Evolutionary conservation across 2,888 invertebrate genomes (phyloP), one percentile per base, ranked within the genome.

Genomic region (Cartodere bifasciata): DNA sequence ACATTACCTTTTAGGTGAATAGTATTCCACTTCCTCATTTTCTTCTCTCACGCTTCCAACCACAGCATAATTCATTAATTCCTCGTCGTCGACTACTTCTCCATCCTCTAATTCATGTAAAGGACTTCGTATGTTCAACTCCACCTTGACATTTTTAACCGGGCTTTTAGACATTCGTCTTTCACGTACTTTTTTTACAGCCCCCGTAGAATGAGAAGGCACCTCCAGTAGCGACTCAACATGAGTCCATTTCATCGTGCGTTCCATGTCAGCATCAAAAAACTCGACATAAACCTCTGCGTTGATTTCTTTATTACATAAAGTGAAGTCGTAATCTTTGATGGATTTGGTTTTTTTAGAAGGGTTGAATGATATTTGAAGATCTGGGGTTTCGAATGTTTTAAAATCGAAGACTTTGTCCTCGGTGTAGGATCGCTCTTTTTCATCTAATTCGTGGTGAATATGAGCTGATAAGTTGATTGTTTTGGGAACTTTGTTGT

Each of bases 51-150:
- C 40, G 33, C 38, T 46, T n/a, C 49, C 49, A 23, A 45, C 31
- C 13, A 47, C 27, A 2, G 49, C 50, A 39, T 46, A 50, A 35
- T 48, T 48, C 50, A 51, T 49, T 22, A 49, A 31, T 13, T 48
- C 48, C 23, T 49, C 48, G 16, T 48, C 44, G 7, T 30, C 31
- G 12, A 21, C 1, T 4, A 15, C 29, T 28, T 26, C 21, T 17
- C 28, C 23, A 13, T 26, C 20, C 13, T 36, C 30, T 12, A 31
- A n/a, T 13, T 25, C 25, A 17, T 33, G 15, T 28, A 34, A 24
- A 23, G 31, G 23, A 29, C 28, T 12, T 11, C 12, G 13, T 23
- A 9, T 4, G 12, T 13, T 7, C 4, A 9, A 7, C 3, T 2
- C 13, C 2, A 13, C 23, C 6, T 23, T 23, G 7, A 7, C n/a